phyloP scores from a whole-genome alignment of 2,888 invertebrate genomes.

The Synergus japonicus region DNA sequence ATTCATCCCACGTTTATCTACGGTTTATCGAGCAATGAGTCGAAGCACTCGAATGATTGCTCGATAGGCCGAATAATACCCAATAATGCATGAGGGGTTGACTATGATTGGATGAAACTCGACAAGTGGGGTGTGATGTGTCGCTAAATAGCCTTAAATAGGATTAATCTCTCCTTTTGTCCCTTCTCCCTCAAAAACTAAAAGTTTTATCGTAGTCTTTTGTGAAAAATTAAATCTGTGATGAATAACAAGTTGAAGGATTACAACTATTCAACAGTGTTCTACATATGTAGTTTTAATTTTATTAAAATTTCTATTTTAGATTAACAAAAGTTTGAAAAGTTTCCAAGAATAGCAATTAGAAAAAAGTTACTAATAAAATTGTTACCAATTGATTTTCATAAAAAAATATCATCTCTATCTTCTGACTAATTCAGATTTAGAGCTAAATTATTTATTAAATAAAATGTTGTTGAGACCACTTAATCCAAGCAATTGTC shows the following conservation, averaged over 20 bases:
- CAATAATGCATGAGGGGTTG: constrained; percentile 55
- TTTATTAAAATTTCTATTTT: too few relatives aligned
- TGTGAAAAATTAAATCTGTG: not conserved
- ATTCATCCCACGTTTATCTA: constrained; percentile 54
- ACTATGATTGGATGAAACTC: constrained; percentile 57
- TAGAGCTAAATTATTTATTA: not conserved
- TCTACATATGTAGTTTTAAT: not conserved
- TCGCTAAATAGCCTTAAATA: constrained; percentile 66
- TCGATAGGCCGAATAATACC: constrained; percentile 67
- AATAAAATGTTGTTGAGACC: constrained; percentile 9
- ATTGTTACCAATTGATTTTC: too few relatives aligned
- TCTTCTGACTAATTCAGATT: too few relatives aligned
- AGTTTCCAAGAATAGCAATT: too few relatives aligned
- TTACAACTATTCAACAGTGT: too few relatives aligned
- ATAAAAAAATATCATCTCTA: too few relatives aligned
- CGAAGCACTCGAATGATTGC: constrained; percentile 53
- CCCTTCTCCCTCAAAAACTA: constrained; percentile 11
- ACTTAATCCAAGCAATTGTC: not conserved
- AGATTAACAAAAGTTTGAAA: too few relatives aligned
- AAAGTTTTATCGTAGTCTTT: not conserved
- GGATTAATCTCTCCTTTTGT: constrained; percentile 57
- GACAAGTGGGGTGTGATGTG: constrained; percentile 61
- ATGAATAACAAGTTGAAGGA: not conserved
- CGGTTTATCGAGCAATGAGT: constrained; percentile 61
- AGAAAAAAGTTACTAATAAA: too few relatives aligned